phyloP scores from a whole-genome alignment of 2,797 vertebrate species.

The Tauraco hartlaubi region DNA sequence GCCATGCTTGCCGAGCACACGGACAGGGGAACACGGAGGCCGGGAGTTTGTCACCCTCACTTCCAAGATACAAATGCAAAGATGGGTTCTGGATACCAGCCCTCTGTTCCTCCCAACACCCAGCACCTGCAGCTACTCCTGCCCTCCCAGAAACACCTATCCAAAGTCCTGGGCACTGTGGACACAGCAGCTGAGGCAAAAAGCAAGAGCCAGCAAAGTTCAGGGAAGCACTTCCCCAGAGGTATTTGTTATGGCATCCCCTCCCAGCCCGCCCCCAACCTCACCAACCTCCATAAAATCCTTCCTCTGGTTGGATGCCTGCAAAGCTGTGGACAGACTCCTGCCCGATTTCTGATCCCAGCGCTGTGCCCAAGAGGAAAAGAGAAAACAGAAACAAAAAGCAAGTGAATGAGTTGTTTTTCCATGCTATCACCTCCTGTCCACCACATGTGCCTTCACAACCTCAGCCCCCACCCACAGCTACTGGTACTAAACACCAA shows the following conservation, averaged over 20 bases:
- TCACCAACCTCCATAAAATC: slow-evolving; percentile 97
- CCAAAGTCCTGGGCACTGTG: not conserved
- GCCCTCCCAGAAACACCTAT: not conserved
- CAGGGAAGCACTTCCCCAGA: not conserved
- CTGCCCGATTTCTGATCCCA: slow-evolving; percentile 96
- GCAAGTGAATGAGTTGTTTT: not conserved
- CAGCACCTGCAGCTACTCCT: not conserved
- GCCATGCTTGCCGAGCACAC: fast-evolving
- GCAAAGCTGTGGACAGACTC: slow-evolving; percentile 89
- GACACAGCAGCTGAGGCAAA: not conserved
- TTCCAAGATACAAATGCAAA: not conserved
- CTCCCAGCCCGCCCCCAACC: not conserved
- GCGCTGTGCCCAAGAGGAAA: slow-evolving; percentile 77
- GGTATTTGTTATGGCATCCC: not conserved
- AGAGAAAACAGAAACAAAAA: not conserved
- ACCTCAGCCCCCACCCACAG: not conserved
- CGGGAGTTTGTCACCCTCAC: not conserved
- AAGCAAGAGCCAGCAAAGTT: not conserved
- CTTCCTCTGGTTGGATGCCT: slow-evolving; percentile 94
- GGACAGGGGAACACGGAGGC: fast-evolving
- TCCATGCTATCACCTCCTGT: not conserved
- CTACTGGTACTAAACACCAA: not conserved
- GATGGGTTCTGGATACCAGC: not conserved
- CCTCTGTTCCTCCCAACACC: not conserved
- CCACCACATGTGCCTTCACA: not conserved